A percentile compares a stretch with the other conserved stretches of the same genome.
Conservation (phyloP, 2,113 vertebrate species). For the Petrocephalus zakoni region DNA sequence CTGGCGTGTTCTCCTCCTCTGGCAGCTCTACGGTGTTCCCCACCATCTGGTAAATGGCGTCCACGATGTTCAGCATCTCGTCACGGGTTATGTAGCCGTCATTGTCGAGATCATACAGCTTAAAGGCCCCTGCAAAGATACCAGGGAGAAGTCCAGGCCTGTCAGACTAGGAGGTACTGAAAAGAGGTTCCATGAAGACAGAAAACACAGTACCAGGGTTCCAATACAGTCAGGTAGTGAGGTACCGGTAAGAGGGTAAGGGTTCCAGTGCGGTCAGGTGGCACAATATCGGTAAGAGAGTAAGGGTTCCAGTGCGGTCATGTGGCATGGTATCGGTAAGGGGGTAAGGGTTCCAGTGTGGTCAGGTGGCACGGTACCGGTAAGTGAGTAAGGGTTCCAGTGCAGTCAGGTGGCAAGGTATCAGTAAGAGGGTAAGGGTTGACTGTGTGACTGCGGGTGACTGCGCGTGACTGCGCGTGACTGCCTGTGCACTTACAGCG, state of each 20-base stretch:
- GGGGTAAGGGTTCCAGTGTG: neutral
- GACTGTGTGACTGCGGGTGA: neutral
- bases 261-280: neutral
- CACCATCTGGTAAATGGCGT: slow-evolving; percentile 99
- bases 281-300: accelerated
- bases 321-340: accelerated
- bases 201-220: neutral
- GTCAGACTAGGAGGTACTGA: neutral
- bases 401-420: neutral
- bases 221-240: neutral
- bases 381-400: no score
- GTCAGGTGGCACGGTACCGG: no score
- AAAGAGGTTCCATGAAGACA: neutral
- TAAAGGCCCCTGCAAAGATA: slow-evolving; percentile 84
- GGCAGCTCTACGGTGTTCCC: slow-evolving; percentile 96
- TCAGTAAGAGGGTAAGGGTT: neutral
- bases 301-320: neutral
- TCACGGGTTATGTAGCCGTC: slow-evolving; percentile 96
- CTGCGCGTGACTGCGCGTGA: neutral
- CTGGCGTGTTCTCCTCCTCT: slow-evolving; percentile 94
- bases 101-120: slow-evolving; percentile 93
- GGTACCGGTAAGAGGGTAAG: neutral
- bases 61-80: slow-evolving; percentile 97
- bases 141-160: slow-evolving; percentile 11
- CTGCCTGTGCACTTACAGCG: slow-evolving; percentile 74